phyloP scores from a whole-genome alignment of 1,140 invertebrate genomes.

The Tribolium madens region DNA sequence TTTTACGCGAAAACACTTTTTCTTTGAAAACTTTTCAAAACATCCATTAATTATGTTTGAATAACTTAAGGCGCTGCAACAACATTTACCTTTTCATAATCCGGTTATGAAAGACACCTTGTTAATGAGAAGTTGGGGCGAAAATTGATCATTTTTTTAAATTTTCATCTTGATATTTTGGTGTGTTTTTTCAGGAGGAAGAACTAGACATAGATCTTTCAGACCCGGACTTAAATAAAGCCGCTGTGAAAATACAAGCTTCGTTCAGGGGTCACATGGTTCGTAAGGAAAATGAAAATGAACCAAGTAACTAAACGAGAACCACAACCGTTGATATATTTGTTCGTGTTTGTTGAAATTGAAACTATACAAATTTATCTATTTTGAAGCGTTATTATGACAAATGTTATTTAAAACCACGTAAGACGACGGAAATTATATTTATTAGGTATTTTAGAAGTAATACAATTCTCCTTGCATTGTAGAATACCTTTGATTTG shows the following conservation, averaged over 20 bases:
- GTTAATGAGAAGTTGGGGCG: neutral
- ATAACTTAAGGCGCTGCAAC: neutral
- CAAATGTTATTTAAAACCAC: neutral
- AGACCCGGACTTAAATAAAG: conserved; percentile 90
- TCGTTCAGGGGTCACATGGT: conserved; percentile 92
- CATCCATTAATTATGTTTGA: conserved; percentile 24
- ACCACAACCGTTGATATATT: conserved; percentile 3
- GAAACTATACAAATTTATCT: neutral
- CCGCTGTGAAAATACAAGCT: conserved; percentile 93
- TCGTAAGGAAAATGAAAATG: conserved; percentile 75
- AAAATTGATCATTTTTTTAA: neutral
- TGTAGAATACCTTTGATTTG: neutral
- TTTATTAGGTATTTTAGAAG: neutral
- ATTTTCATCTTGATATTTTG: neutral
- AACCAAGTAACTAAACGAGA: conserved; percentile 10
- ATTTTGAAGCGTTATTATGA: neutral
- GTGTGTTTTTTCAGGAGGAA: conserved; percentile 69
- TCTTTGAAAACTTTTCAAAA: neutral
- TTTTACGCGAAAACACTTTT: too few species aligned
- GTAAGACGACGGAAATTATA: neutral
- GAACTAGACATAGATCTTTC: conserved; percentile 83
- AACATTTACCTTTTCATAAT: conserved; percentile 5
- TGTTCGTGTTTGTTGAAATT: conserved; percentile 20
- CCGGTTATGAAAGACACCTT: neutral
- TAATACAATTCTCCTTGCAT: neutral